These are phyloP conservation scores for Isaurus tuberculatus DNA, from an alignment of 92 coral and sea anemone genomes.

Conservation along the genomic window DNA sequence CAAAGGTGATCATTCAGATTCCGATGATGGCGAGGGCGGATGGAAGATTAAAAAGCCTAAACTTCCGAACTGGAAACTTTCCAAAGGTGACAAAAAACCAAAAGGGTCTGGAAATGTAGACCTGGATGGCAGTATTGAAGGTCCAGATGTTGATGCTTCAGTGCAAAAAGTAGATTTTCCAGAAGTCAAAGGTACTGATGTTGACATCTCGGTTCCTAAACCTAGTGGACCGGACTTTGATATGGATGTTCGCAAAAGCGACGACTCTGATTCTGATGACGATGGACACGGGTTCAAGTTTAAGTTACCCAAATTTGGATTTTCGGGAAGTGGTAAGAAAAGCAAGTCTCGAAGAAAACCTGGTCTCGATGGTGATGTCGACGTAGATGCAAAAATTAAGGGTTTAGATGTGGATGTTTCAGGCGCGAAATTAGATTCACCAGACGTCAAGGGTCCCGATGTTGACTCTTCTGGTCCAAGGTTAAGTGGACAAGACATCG, in stretches of 20 bases:
- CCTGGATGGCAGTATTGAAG: neutral
- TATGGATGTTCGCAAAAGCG: neutral
- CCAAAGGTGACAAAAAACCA: neutral
- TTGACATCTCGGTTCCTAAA: neutral
- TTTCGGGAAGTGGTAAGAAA: neutral
- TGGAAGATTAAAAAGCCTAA: neutral
- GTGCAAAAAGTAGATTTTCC: neutral
- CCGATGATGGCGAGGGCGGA: slow-evolving; percentile 1
- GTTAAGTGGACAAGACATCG: neutral
- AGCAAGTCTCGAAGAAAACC: neutral
- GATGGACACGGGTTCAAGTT: neutral
- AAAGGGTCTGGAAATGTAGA: neutral
- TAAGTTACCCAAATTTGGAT: neutral
- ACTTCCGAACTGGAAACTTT: slow-evolving; percentile 8
- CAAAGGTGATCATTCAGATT: slow-evolving; percentile 15
- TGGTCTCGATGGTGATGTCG: neutral
- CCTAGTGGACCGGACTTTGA: neutral
- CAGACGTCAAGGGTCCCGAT: neutral
- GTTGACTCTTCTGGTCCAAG: neutral
- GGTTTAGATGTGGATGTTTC: neutral
- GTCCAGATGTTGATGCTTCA: neutral
- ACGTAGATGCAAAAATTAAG: neutral
- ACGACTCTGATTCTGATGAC: neutral
- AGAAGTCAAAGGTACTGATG: neutral
- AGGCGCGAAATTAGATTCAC: neutral